phyloP scores from a whole-genome alignment of 2,888 invertebrate species.

The Thyatira batis region DNA sequence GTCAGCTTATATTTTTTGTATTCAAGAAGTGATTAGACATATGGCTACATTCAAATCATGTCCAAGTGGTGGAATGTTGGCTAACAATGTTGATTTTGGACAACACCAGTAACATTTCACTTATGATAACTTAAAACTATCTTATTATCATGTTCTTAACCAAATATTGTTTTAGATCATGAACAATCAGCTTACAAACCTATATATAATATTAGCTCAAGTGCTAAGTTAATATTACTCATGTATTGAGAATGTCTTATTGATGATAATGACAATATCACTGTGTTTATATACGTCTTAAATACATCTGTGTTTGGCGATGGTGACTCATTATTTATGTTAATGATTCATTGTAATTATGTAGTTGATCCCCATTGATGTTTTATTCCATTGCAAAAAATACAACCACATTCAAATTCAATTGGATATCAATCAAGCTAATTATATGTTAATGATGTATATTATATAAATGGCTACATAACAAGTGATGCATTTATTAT shows the following conservation, averaged over 20 bases:
- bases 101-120: constrained; percentile 2
- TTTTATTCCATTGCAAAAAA: background rate
- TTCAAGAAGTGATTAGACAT: no score
- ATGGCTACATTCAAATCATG: no score
- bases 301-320: constrained; percentile 60
- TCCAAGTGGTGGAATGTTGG: no score
- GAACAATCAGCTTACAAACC: constrained; percentile 5
- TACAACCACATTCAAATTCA: background rate
- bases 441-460: background rate
- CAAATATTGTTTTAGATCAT: constrained; percentile 1
- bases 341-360: constrained; percentile 51
- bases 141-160: constrained; percentile 8
- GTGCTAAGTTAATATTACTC: constrained; percentile 44
- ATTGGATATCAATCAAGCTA: background rate
- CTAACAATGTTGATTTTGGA: no score
- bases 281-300: constrained; percentile 31
- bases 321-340: constrained; percentile 51
- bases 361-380: constrained; percentile 19
- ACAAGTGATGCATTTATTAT: background rate
- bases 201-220: constrained; percentile 38
- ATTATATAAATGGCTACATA: background rate
- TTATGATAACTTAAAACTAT: constrained; percentile 10
- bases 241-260: constrained; percentile 40
- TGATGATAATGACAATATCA: constrained; percentile 33
- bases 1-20: no score